Evolutionary conservation across 2,888 invertebrate species (phyloP), one percentile per base, ranked within the genome.

Genomic region (Aleiodes leptofemur): DNA sequence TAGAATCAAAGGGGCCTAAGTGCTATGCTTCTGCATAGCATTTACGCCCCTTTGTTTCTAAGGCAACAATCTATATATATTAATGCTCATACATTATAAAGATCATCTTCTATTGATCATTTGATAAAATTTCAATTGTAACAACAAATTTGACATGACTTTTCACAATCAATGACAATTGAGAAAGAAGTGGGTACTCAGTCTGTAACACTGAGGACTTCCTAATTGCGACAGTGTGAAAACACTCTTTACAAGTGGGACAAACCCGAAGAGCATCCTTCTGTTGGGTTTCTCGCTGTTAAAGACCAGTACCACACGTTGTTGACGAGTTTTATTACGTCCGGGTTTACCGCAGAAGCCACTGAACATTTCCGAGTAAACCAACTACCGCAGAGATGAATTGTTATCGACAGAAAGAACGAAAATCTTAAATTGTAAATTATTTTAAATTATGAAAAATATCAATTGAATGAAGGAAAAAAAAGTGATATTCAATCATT

Each of bases 261-360:
- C 64, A 64, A 64, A 64, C 48, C 64, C 64, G n/a, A 75, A 77
- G 74, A 76, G 75, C 74, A 70, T 70, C 69, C 61, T 59, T 68
- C 74, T 43, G 74, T 69, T 69, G 74, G 66, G 72, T 59, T 68
- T 77, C 75, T 74, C 56, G 14, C 77, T 43, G 76, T 72, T 73
- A 78, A 57, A 76, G 76, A 76, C 13, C 70, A 72, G 34, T 77
- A 78, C 78, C 82, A 82, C 77, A 80, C 80, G 81, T 77, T 76
- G 74, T 51, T 79, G 79, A 76, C 81, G 79, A 81, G 80, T 81
- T 82, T 80, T 80, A 80, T 80, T 77, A 76, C 78, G 72, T 72
- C 77, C 73, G 64, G 75, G 77, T 79, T 77, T 77, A 77, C 78
- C 79, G 76, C 79, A 79, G 76, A 76, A 75, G 76, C 78, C 59